These are phyloP conservation scores for Tauraco erythrolophus DNA, from an alignment of 2,113 vertebrate species.

Conservation along the genomic window DNA sequence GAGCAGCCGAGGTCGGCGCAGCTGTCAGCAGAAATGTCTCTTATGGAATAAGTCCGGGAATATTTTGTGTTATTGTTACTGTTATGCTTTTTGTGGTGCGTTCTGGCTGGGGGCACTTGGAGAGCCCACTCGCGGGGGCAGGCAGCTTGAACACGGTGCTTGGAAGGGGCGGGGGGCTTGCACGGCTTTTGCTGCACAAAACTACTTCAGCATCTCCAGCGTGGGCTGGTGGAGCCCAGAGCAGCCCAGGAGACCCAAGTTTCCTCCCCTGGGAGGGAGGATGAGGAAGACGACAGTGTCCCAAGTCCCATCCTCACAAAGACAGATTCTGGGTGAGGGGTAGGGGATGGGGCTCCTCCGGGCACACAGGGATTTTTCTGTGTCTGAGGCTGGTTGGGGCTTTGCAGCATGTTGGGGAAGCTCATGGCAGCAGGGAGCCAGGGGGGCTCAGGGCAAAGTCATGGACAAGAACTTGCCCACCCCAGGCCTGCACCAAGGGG, in stretches of 20 bases:
- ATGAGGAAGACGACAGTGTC: fast-evolving
- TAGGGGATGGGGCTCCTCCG: not conserved
- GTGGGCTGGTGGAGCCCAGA: not conserved
- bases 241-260: not conserved
- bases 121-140: fast-evolving
- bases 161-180: fast-evolving
- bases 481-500: not conserved
- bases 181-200: not conserved
- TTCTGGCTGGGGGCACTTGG: not conserved
- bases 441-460: not conserved
- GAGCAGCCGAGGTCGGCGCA: not conserved
- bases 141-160: fast-evolving
- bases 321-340: not conserved
- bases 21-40: not conserved
- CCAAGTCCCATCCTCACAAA: fast-evolving
- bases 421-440: not conserved
- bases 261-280: not conserved
- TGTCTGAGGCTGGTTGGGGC: fast-evolving
- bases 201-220: not conserved
- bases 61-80: not conserved
- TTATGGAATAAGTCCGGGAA: fast-evolving
- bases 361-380: not conserved
- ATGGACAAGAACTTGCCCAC: fast-evolving
- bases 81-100: not conserved
- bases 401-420: fast-evolving